Percentiles rank a stretch among this genome's conserved stretches.
phyloP scores from a whole-genome alignment of 2,113 vertebrate species.

The Sialia sialis region DNA sequence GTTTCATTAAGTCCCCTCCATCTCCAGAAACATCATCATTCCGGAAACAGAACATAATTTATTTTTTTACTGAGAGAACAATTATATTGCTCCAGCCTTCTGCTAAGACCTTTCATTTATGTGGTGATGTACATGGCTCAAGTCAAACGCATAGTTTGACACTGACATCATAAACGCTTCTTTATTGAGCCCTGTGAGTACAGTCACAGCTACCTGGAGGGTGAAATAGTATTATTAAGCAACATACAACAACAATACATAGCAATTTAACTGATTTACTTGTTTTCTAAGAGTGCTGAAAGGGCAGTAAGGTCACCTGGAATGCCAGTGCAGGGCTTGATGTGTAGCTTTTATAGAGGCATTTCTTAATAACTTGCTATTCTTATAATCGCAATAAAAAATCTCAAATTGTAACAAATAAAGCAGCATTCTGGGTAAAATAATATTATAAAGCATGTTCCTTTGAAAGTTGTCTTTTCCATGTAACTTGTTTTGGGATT shows the following conservation, averaged over 20 bases:
- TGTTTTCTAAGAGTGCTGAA: background rate
- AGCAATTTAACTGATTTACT: conserved; percentile 37
- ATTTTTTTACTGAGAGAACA: background rate
- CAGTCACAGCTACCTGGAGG: background rate
- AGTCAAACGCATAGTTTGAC: background rate
- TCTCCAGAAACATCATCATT: background rate
- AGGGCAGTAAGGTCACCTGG: background rate
- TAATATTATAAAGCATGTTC: background rate
- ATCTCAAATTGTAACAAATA: background rate
- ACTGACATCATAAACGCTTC: background rate
- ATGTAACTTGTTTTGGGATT: conserved; percentile 27
- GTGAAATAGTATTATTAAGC: background rate
- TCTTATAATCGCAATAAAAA: background rate
- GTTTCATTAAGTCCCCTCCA: background rate
- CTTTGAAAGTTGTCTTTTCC: background rate
- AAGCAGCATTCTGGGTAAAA: background rate
- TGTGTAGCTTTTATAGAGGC: background rate
- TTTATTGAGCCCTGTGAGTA: background rate
- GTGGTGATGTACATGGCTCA: background rate
- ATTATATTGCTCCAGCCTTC: background rate
- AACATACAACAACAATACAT: background rate
- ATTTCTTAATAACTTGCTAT: background rate
- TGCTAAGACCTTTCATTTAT: background rate
- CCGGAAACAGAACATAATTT: background rate
- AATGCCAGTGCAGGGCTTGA: background rate